phyloP scores from a whole-genome alignment of 2,797 vertebrate genomes.

The Nyctibius grandis region DNA sequence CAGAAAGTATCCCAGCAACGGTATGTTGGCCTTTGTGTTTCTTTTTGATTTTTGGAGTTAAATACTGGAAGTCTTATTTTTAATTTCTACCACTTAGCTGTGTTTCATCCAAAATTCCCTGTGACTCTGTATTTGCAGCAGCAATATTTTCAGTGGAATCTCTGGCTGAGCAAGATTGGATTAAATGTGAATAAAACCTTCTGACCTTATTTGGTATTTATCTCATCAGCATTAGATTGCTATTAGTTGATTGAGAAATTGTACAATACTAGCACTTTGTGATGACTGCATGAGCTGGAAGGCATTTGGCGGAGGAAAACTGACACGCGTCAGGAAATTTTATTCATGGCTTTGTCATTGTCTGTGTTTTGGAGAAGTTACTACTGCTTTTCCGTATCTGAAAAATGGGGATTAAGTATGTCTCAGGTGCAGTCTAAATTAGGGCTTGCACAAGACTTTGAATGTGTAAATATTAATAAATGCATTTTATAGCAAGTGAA shows the following conservation, averaged over 20 bases:
- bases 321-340: neutral
- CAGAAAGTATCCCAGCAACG: slow-evolving; percentile 71
- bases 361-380: neutral
- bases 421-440: neutral
- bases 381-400: neutral
- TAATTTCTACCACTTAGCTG: neutral
- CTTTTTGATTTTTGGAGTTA: neutral
- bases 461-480: neutral
- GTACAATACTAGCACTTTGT: neutral
- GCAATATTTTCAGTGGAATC: neutral
- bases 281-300: neutral
- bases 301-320: neutral
- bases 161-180: neutral
- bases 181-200: neutral
- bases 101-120: neutral
- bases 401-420: neutral
- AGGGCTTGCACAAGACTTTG: neutral
- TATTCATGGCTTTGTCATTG: neutral
- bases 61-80: neutral
- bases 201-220: neutral
- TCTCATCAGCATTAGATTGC: neutral
- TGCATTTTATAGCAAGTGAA: neutral
- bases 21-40: slow-evolving; percentile 31
- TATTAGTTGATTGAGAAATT: neutral
- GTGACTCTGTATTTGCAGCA: neutral